phyloP scores from a whole-genome alignment of 2,888 invertebrate species.

The Himalopsyche tibetana region DNA sequence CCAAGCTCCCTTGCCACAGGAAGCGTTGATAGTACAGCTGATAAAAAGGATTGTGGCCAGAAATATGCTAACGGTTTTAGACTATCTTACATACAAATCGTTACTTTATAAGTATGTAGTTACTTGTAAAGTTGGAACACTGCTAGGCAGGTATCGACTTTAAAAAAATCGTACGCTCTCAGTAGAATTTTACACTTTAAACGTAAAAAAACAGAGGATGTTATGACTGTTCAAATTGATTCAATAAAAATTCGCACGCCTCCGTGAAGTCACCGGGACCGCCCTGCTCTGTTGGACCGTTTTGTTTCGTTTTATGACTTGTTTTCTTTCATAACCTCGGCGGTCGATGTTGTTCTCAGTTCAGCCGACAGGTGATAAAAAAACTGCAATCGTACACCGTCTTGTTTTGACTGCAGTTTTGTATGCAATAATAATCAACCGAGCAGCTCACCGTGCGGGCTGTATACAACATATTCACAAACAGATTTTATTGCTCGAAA shows the following conservation, averaged over 20 bases:
- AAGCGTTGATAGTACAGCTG: not conserved
- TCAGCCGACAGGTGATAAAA: slow-evolving; percentile 16
- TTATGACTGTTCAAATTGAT: not conserved
- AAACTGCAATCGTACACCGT: slow-evolving; percentile 20
- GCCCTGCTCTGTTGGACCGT: not conserved
- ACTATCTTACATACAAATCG: not conserved
- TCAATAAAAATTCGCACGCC: not conserved
- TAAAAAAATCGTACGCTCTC: too few relatives aligned
- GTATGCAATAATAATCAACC: not conserved
- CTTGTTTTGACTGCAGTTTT: slow-evolving; percentile 13
- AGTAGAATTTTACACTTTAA: too few relatives aligned
- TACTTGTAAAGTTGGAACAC: too few relatives aligned
- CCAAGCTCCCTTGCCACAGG: slow-evolving; percentile 8
- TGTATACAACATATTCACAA: not conserved
- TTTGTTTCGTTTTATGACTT: not conserved
- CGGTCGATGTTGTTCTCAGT: not conserved
- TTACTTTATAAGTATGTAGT: too few relatives aligned
- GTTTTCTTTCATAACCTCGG: not conserved
- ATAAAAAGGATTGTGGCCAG: slow-evolving; percentile 8
- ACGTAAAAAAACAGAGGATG: not conserved
- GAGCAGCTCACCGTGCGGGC: not conserved
- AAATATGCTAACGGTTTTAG: not conserved
- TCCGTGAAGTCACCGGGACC: not conserved
- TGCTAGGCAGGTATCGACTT: too few relatives aligned
- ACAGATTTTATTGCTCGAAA: too few relatives aligned